A percentile compares a stretch with the other conserved stretches of the same genome.
Evolutionary conservation across 1,140 invertebrate species (phyloP).

Genomic region (Drosophila willistoni): DNA sequence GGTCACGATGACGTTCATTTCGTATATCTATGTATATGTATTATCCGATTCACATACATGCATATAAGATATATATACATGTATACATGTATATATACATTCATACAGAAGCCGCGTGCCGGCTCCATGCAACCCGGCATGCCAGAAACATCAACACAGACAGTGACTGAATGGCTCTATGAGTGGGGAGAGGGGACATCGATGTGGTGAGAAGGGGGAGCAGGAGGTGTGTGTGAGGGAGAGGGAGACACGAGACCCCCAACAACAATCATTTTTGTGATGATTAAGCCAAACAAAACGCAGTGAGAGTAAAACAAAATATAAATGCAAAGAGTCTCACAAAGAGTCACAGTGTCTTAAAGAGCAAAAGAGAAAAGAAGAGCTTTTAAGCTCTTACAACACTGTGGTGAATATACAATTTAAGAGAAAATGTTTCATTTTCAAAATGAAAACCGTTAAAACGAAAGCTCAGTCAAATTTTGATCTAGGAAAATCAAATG

Average conservation of each 20-base stretch:
- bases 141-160: slow-evolving; percentile 24
- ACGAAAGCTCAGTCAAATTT: background rate
- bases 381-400: background rate
- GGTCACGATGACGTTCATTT: slow-evolving; percentile 47
- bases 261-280: slow-evolving; percentile 26
- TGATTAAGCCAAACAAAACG: slow-evolving; percentile 37
- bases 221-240: slow-evolving; percentile 21
- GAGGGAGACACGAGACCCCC: slow-evolving; percentile 27
- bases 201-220: background rate
- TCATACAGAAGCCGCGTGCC: slow-evolving; percentile 52
- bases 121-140: slow-evolving; percentile 36
- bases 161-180: slow-evolving; percentile 1
- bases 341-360: slow-evolving; percentile 8
- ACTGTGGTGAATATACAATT: slow-evolving; percentile 37
- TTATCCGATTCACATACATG: background rate
- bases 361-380: background rate
- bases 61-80: background rate
- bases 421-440: background rate
- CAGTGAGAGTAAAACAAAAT: background rate
- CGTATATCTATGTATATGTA: background rate
- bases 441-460: slow-evolving; percentile 21
- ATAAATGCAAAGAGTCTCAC: background rate
- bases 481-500: no score
- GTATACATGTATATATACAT: slow-evolving; percentile 14
- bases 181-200: no score